phyloP scores from a whole-genome alignment of 2,797 vertebrate species.

The Rhinophrynus dorsalis region DNA sequence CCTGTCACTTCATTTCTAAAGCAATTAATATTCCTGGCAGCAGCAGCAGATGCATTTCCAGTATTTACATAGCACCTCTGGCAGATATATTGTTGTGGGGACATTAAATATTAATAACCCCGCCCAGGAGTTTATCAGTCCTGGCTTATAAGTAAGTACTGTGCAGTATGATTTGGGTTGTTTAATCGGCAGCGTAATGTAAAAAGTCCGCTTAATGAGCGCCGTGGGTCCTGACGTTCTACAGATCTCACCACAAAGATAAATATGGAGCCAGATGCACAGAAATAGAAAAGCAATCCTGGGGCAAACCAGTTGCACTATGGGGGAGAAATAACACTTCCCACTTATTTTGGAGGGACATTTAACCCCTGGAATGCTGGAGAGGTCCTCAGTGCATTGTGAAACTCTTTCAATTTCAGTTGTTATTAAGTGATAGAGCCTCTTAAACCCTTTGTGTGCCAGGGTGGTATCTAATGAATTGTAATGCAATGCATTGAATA shows the following conservation, averaged over 20 bases:
- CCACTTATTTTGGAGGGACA: too few species aligned
- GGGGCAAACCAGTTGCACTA: too few species aligned
- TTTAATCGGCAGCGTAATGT: constrained; percentile 24
- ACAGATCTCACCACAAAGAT: constrained; percentile 17
- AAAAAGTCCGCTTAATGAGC: constrained; percentile 23
- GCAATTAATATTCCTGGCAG: constrained; percentile 46
- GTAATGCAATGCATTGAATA: too few species aligned
- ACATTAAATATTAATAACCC: constrained; percentile 44
- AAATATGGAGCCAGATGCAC: too few species aligned
- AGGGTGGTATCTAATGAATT: too few species aligned
- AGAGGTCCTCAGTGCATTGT: too few species aligned
- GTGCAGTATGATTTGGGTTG: constrained; percentile 15
- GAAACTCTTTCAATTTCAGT: too few species aligned
- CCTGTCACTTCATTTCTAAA: constrained; percentile 5
- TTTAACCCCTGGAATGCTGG: too few species aligned
- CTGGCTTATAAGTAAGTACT: constrained; percentile 4
- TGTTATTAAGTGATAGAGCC: too few species aligned
- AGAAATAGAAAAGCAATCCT: too few species aligned
- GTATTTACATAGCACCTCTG: constrained; percentile 33
- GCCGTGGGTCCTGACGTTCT: constrained; percentile 16
- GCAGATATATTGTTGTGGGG: constrained; percentile 45
- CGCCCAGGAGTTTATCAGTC: constrained; percentile 34
- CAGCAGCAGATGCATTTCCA: constrained; percentile 15
- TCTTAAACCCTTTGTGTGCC: too few species aligned
- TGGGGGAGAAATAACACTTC: too few species aligned